Base-by-base conservation (phyloP, 2,888 invertebrate genomes). In the Oscheius myriophilus region DNA sequence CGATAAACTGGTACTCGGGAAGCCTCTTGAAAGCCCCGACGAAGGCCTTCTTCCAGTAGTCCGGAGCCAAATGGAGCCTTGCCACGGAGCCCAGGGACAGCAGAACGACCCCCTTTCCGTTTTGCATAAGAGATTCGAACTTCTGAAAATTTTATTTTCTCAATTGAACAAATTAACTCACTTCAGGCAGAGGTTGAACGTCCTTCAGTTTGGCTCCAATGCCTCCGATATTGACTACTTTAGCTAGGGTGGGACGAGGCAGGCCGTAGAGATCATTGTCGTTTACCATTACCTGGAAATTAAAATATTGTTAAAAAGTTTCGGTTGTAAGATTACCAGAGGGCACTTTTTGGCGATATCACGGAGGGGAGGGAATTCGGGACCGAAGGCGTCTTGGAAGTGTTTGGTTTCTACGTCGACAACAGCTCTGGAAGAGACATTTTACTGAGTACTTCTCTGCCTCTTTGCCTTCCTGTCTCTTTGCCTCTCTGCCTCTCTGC, bases 221-320 rank as follows among this genome's bases (percentile, higher is more conserved):
- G 12, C 81, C 81, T 16, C 81, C 81, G 51, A 81, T 79, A 53
- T 81, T 74, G 43, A 81, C 67, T 21, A 71, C 59, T 52, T 81
- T 81, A 55, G 71, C 77, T n/a, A 81, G 55, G 1, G 73, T 81
- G 6, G 81, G 81, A 12, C 76, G 59, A 9, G 81, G 75, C 14
- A 78, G 69, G 41, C 81, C 80, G 55, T 81, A 77, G 45, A 81
- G 69, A 25, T 77, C 77, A 59, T 78, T 75, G 21, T 67, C 71
- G 54, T 81, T 81, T 11, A 74, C 79, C 71, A 81, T 75, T 3
- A 79, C 61, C 33, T 33, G 33, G 9, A 33, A 33, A 9, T 33
- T 33, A 9, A 6, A 6, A 6, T 33, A 9, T 33, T 33, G 33
- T 33, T 33, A 6, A 33, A 63, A 41, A 21, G 12, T n/a, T 21